These are phyloP conservation scores for Sminthurides bifidus DNA, from an alignment of 1,140 invertebrate species.

Conservation along the genomic window DNA sequence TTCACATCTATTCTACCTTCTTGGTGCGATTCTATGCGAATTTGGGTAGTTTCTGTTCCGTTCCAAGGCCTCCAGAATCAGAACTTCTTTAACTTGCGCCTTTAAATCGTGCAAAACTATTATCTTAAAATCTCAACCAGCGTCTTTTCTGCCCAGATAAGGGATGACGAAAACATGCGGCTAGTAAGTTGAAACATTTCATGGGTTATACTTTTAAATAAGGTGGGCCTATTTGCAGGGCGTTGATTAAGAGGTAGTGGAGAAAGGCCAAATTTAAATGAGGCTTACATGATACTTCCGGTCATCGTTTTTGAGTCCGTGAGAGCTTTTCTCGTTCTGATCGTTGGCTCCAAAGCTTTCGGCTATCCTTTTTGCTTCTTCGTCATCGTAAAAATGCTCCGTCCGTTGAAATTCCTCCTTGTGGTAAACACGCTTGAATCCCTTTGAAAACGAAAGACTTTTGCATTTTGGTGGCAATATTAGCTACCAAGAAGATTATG, in stretches of 20 bases:
- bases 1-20: too few relatives aligned
- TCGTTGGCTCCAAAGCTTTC: constrained; percentile 25
- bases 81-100: too few relatives aligned
- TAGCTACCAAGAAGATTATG: too few relatives aligned
- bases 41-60: too few relatives aligned
- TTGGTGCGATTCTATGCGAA: too few relatives aligned
- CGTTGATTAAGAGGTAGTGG: background rate
- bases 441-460: constrained; percentile 14
- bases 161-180: background rate
- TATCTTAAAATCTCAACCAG: too few relatives aligned
- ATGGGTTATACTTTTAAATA: background rate
- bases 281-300: constrained; percentile 28
- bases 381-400: constrained; percentile 31
- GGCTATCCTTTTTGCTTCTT: constrained; percentile 29
- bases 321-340: constrained; percentile 16
- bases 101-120: background rate
- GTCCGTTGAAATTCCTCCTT: constrained; percentile 31
- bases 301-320: constrained; percentile 26
- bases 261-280: background rate
- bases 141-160: too few relatives aligned
- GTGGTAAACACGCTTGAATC: constrained; percentile 29
- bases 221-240: background rate
- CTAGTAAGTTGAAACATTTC: background rate
- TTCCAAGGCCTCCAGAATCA: too few relatives aligned
- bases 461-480: too few relatives aligned